Conservation (phyloP, 2,113 vertebrate genomes). For the Rhombomys opimus region DNA sequence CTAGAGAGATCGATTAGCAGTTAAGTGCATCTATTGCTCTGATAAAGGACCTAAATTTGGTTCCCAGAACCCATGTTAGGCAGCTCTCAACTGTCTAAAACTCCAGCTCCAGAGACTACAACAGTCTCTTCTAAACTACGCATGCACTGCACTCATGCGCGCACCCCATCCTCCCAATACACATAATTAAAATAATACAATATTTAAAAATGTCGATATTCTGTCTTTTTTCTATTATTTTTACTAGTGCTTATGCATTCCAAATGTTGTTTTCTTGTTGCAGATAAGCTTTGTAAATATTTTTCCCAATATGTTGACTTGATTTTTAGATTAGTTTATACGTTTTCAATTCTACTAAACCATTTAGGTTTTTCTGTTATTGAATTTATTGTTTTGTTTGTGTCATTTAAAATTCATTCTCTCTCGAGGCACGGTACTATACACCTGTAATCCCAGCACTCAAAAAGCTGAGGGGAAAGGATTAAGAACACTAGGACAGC, state of each 20-base stretch:
- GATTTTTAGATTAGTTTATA: not conserved
- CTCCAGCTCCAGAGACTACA: not conserved
- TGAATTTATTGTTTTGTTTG: not conserved
- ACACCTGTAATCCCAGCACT: not conserved
- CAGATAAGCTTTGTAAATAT: not conserved
- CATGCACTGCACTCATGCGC: not conserved
- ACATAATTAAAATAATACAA: not conserved
- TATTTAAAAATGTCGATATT: not conserved
- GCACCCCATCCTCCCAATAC: not conserved
- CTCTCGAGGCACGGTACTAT: not conserved
- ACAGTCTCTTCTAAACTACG: not conserved
- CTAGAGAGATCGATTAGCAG: not conserved
- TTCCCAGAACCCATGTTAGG: not conserved
- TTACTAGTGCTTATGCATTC: not conserved
- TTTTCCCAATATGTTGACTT: not conserved
- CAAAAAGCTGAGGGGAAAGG: not conserved
- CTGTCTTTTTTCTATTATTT: not conserved
- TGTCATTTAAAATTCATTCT: not conserved
- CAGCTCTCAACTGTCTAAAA: not conserved
- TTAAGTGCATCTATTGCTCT: not conserved
- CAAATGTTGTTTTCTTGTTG: not conserved
- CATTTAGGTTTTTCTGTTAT: not conserved
- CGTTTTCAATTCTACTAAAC: not conserved
- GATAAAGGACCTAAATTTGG: not conserved
- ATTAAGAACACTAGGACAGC: not conserved